These are phyloP conservation scores for Melanargia galathea DNA, from an alignment of 2,888 invertebrate species.

Conservation along the genomic window DNA sequence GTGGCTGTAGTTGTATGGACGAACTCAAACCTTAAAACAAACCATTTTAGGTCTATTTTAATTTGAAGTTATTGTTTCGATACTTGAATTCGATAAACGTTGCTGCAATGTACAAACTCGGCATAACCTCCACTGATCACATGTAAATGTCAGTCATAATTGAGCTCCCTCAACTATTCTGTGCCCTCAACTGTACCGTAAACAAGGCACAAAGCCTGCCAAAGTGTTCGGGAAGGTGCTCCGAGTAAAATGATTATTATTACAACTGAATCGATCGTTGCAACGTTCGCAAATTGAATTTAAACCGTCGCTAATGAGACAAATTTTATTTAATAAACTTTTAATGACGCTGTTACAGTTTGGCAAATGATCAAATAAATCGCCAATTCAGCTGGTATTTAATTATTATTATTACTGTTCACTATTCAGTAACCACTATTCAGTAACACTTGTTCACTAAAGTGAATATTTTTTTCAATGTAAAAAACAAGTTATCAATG, in stretches of 20 bases:
- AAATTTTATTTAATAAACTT: constrained; percentile 16
- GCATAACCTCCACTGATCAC: no score
- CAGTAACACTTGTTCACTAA: no score
- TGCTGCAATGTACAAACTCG: no score
- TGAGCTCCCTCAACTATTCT: constrained; percentile 26
- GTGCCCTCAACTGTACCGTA: constrained; percentile 31
- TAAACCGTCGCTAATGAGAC: constrained; percentile 9
- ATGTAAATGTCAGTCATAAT: constrained; percentile 40
- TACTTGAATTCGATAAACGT: no score
- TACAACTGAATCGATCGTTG: constrained; percentile 5
- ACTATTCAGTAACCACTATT: no score
- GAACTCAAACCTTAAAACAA: no score
- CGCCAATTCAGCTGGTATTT: constrained; percentile 11
- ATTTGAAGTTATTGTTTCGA: no score
- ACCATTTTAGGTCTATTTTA: no score
- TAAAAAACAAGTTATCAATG: no score
- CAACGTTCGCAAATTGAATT: background rate
- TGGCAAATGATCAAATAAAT: constrained; percentile 16
- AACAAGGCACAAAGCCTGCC: constrained; percentile 32
- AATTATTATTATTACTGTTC: background rate
- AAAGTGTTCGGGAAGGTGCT: constrained; percentile 22
- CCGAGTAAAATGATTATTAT: background rate
- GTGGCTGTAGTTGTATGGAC: no score
- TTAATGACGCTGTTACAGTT: constrained; percentile 12
- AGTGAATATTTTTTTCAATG: no score